Evolutionary conservation across 2,797 vertebrate species (phyloP), one percentile per base, ranked within the genome.

Genomic region (Xenopus petersii): DNA sequence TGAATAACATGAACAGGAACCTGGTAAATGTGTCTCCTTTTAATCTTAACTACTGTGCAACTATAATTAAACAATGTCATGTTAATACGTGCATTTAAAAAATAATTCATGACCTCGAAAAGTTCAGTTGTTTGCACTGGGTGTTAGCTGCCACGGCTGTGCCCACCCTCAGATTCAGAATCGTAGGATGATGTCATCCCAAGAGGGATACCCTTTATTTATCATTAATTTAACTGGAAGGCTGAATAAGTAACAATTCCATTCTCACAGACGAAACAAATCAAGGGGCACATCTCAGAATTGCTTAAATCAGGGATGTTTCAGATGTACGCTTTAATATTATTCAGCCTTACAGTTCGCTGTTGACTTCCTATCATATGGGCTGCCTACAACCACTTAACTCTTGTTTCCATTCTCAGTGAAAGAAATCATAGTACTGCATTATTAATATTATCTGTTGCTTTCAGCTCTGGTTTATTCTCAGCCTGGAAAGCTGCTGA

Each of bases 371-470:
- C 17, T 70, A 79, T 72, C 62, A 55, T 65, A 59, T 65, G 76
- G 71, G 67, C 24, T n/a, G n/a, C n/a, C n/a, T 70, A 70, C 64
- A 70, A 56, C 77, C 77, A 70, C 77, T 79, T 79, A 74, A 73
- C 67, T 79, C 61, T 59, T 62, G 70, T 79, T 79, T 70, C 71
- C 66, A 70, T 74, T 77, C 33, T 73, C 11, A 58, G 67, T 77
- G 80, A 70, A 60, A 1, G 9, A 56, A 80, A 73, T 75, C 36
- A 72, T 12, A 30, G 71, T 59, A 17, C 51, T 79, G 12, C 21
- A 61, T 64, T 56, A 70, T 77, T 81, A 81, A 69, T 73, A 81
- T 69, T 73, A 81, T 72, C 26, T 82, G 16, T 55, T 80, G 47
- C 69, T 70, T 70, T 68, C 79, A 80, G 79, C 42, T 9, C 54